Percentiles rank a stretch among this genome's conserved stretches.
phyloP scores from a whole-genome alignment of 2,797 vertebrate genomes.

The Anguilla pacifica region DNA sequence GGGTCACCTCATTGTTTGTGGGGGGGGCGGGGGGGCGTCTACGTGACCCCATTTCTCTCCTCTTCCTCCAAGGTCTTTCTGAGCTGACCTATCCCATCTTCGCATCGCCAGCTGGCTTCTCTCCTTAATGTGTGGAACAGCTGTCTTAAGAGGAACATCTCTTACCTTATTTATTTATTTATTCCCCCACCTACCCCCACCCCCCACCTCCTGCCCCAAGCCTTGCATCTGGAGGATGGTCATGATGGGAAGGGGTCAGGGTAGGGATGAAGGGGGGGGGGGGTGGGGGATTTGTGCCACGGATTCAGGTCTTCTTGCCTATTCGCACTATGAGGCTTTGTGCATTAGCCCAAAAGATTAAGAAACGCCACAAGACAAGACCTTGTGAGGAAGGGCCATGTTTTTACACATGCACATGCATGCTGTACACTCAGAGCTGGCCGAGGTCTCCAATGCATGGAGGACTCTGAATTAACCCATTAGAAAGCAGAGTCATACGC shows the following conservation, averaged over 20 bases:
- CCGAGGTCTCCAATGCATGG: not conserved
- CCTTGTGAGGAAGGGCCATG: conserved; percentile 36
- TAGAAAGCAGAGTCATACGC: not conserved
- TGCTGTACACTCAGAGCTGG: not conserved
- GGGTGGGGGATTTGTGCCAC: conserved; percentile 30
- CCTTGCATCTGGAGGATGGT: conserved; percentile 54
- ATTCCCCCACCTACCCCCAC: conserved; percentile 11
- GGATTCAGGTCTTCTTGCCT: conserved; percentile 40
- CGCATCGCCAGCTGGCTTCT: conserved; percentile 19
- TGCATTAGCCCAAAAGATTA: conserved; percentile 66
- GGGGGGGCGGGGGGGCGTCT: no score
- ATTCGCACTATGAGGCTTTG: conserved; percentile 65
- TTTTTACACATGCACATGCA: not conserved
- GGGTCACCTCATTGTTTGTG: not conserved
- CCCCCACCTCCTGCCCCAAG: conserved; percentile 41
- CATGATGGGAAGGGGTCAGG: not conserved
- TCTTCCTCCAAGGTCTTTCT: conserved; percentile 4
- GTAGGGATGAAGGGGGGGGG: not conserved
- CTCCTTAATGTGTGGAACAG: conserved; percentile 55
- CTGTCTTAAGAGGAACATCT: conserved; percentile 54
- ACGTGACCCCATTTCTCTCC: not conserved
- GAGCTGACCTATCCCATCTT: not conserved
- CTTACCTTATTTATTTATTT: conserved; percentile 28
- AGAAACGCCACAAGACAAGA: conserved; percentile 53
- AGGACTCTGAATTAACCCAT: not conserved